phyloP scores from a whole-genome alignment of 2,113 vertebrate genomes.

The Trichomycterus rosablanca region DNA sequence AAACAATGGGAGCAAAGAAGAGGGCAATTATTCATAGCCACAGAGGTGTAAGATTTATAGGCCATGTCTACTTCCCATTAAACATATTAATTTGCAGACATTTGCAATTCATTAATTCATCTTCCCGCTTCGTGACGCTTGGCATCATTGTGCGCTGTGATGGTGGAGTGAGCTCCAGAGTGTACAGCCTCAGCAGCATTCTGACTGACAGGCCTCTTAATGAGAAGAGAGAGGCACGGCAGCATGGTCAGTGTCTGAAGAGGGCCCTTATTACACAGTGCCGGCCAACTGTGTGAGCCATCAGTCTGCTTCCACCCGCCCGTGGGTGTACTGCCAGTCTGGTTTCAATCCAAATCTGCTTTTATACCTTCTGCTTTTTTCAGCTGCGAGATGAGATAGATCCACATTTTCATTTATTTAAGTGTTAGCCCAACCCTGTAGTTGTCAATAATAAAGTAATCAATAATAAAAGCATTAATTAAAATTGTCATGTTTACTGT shows the following conservation, averaged over 20 bases:
- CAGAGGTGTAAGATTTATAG: conserved; percentile 33
- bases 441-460: too few relatives aligned
- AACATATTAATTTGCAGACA: conserved; percentile 38
- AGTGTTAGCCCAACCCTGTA: too few relatives aligned
- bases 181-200: conserved; percentile 24
- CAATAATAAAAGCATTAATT: too few relatives aligned
- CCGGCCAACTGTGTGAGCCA: conserved; percentile 17
- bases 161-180: conserved; percentile 14
- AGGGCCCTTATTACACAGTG: conserved; percentile 19
- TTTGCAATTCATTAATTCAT: conserved; percentile 38
- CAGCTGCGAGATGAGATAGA: too few relatives aligned
- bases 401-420: too few relatives aligned
- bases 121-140: conserved; percentile 35
- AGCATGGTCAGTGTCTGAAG: conserved; percentile 23
- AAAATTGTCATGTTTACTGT: too few relatives aligned
- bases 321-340: conserved; percentile 7
- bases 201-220: conserved; percentile 43
- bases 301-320: conserved; percentile 3
- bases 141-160: conserved; percentile 17
- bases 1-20: conserved; percentile 26
- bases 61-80: conserved; percentile 14
- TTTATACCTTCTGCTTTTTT: too few relatives aligned
- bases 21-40: conserved; percentile 30
- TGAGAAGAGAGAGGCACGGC: conserved; percentile 36
- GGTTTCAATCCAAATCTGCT: too few relatives aligned